Base-by-base conservation (phyloP, 2,888 invertebrate genomes). In the Ectemnius cavifrons region DNA sequence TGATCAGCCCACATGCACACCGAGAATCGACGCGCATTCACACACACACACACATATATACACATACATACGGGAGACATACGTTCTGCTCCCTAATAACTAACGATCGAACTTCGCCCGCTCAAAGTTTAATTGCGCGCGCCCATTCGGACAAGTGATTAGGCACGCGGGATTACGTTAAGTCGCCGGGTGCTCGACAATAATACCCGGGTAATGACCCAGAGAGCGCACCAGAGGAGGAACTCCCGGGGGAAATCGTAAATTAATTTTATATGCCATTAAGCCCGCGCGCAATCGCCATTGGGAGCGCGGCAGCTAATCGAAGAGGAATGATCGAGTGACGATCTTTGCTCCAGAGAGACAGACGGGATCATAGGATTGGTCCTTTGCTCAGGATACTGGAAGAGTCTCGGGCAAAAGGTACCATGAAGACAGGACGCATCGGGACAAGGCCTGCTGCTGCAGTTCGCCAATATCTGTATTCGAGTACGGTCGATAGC, bases 101-200 rank as follows among this genome's bases (percentile, higher is more conserved):
- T 37, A 57, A 28, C 45, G 23, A 56, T 64, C 57, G 37, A 56
- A 64, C 63, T 63, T 63, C 18, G 37, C 52, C 8, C 37, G 28
- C 28, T 37, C 28, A 28, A 64, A 56, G 63, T 64, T 64, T 64
- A 28, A 64, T 64, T 56, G 18, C 63, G 63, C 18, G 14, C 49
- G 14, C 18, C 49, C 47, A 27, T 28, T 49, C 63, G 28, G 46
- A 52, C 37, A 37, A 18, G 64, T 37, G 20, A 56, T 57, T 64
- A 63, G 52, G 27, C 49, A 18, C 18, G 20, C 64, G 27, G 63
- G 57, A 64, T 56, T 56, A 64, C 37, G 56, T 28, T 45, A 18
- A 64, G 37, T 64, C 28, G 64, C 28, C 64, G 64, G 28, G n/a
- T 37, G 28, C 11, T 64, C 63, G 57, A 64, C 56, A 46, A 64